phyloP scores from a whole-genome alignment of 2,113 vertebrate genomes.

The Xiphorhynchus elegans region DNA sequence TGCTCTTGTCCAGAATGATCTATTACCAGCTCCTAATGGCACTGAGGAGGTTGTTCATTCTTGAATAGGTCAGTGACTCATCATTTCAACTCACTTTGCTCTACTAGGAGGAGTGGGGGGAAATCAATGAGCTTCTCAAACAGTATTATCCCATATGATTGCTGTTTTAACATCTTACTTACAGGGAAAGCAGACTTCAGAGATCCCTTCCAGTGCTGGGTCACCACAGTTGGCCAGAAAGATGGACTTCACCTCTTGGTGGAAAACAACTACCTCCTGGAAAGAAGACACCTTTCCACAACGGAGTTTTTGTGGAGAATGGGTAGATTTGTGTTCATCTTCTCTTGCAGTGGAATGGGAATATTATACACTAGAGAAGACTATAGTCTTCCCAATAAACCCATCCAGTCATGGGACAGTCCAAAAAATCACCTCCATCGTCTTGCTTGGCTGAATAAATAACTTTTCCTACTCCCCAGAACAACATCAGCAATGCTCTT shows the following conservation, averaged over 20 bases:
- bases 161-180: neutral
- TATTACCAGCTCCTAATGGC: neutral
- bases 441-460: neutral
- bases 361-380: neutral
- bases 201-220: neutral
- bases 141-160: neutral
- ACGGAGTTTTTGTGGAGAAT: neutral
- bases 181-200: neutral
- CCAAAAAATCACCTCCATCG: neutral
- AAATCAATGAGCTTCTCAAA: constrained; percentile 27
- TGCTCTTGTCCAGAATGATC: constrained; percentile 2
- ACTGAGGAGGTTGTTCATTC: neutral
- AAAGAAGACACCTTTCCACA: neutral
- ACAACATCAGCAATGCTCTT: neutral
- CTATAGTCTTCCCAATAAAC: neutral
- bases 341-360: neutral
- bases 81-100: constrained; percentile 41
- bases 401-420: neutral
- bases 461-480: neutral
- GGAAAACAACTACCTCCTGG: neutral
- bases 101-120: rapidly evolving
- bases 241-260: neutral
- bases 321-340: neutral
- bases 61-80: neutral
- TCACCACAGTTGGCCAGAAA: neutral